Conservation (phyloP, 2,888 invertebrate species). For the Belgica antarctica region DNA sequence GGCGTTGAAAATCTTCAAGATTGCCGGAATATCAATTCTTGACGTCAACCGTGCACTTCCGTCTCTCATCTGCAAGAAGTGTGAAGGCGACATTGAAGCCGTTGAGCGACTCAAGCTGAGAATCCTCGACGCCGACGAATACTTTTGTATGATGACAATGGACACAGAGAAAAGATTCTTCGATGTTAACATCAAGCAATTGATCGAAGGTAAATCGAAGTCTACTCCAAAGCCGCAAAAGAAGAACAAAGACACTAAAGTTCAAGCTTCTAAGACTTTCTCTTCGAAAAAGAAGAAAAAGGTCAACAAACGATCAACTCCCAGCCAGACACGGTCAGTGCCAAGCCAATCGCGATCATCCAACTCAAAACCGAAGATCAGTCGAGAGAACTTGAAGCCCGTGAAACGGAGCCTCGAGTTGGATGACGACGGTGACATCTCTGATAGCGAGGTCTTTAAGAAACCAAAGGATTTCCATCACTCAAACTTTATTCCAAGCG, state of each 20-base stretch:
- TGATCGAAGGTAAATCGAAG: neutral
- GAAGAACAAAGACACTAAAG: neutral
- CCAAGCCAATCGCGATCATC: neutral
- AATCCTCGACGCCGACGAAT: neutral
- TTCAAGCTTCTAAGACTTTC: no score
- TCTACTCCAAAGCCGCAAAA: neutral
- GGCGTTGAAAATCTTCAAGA: neutral
- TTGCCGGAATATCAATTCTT: neutral
- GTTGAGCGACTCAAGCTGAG: neutral
- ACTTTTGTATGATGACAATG: neutral
- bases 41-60: neutral
- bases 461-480: neutral
- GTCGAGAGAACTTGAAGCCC: neutral
- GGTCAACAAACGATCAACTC: neutral
- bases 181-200: no score
- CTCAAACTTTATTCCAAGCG: neutral
- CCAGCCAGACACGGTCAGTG: neutral
- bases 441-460: neutral
- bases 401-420: neutral
- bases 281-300: neutral
- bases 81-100: neutral
- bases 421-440: neutral
- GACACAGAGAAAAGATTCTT: neutral
- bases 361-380: no score
- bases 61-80: neutral